Evolutionary conservation across 2,113 vertebrate genomes (phyloP).

Genomic region (Ailurus styani): DNA sequence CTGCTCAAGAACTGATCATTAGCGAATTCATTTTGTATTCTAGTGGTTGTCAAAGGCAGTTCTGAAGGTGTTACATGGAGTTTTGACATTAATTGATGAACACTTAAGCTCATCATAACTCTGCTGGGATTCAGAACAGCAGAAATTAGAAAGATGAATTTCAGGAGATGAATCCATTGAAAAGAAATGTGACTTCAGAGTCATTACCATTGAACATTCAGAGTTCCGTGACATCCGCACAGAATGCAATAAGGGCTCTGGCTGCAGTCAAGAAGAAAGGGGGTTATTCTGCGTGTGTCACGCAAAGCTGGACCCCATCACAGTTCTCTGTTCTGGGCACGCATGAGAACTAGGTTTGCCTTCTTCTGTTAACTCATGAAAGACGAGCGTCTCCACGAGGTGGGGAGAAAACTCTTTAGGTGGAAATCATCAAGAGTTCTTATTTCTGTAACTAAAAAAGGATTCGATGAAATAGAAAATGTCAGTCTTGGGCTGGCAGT

Average conservation of each 20-base stretch:
- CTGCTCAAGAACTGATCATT: slow-evolving; percentile 60
- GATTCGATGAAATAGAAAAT: slow-evolving; percentile 66
- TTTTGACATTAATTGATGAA: slow-evolving; percentile 76
- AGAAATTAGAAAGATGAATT: slow-evolving; percentile 78
- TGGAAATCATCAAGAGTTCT: slow-evolving; percentile 28
- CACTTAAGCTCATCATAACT: slow-evolving; percentile 73
- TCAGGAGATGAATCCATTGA: slow-evolving; percentile 70
- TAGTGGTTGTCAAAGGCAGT: slow-evolving; percentile 62
- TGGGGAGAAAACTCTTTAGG: background rate
- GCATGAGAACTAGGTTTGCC: background rate
- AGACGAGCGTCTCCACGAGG: slow-evolving; percentile 30
- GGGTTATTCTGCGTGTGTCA: background rate
- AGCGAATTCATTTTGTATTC: slow-evolving; percentile 69
- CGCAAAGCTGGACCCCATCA: background rate
- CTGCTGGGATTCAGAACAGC: slow-evolving; percentile 66
- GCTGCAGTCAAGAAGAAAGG: background rate
- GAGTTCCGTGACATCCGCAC: slow-evolving; percentile 41
- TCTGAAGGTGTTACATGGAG: slow-evolving; percentile 58
- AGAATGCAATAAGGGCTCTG: background rate
- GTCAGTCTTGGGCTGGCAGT: slow-evolving; percentile 41
- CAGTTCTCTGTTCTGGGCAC: background rate
- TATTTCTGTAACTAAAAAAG: slow-evolving; percentile 56
- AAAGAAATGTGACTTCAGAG: slow-evolving; percentile 69
- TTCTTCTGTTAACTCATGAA: slow-evolving; percentile 31
- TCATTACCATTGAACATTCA: slow-evolving; percentile 57